A percentile compares a stretch with the other conserved stretches of the same genome.
phyloP scores from a whole-genome alignment of 2,113 vertebrate species.

The Litocranius walleri region DNA sequence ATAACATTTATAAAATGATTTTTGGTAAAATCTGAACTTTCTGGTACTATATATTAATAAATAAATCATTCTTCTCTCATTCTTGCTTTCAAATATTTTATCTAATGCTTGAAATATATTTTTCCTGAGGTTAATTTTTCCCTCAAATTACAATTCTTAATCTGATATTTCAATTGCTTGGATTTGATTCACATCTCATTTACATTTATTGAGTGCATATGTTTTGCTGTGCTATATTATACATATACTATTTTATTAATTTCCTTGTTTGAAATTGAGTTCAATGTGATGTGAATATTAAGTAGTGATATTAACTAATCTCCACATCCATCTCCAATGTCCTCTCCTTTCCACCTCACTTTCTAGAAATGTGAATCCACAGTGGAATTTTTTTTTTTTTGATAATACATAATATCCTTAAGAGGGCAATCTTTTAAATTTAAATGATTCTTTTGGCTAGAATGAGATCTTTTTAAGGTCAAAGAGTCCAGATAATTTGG shows the following conservation, averaged over 20 bases:
- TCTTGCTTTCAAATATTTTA: neutral
- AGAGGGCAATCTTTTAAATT: neutral
- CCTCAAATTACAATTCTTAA: neutral
- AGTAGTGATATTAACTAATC: neutral
- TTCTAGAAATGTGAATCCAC: neutral
- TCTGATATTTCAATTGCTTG: neutral
- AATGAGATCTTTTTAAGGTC: neutral
- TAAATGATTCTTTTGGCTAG: neutral
- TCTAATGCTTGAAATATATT: neutral
- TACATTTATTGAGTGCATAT: neutral
- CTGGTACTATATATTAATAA: neutral
- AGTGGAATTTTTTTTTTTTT: neutral
- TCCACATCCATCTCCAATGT: neutral
- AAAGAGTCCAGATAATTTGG: neutral
- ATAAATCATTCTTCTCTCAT: neutral
- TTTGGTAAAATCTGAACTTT: slow-evolving; percentile 12
- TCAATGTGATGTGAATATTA: neutral
- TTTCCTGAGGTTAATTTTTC: neutral
- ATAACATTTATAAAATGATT: neutral
- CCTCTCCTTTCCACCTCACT: neutral
- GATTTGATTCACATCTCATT: neutral
- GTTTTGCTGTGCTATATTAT: neutral
- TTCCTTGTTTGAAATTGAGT: slow-evolving; percentile 32
- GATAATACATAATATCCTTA: neutral
- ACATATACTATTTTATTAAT: slow-evolving; percentile 25